Evolutionary conservation across 2,888 invertebrate species (phyloP), one percentile per base, ranked within the genome.

Genomic region (Hyppa rectilinea): DNA sequence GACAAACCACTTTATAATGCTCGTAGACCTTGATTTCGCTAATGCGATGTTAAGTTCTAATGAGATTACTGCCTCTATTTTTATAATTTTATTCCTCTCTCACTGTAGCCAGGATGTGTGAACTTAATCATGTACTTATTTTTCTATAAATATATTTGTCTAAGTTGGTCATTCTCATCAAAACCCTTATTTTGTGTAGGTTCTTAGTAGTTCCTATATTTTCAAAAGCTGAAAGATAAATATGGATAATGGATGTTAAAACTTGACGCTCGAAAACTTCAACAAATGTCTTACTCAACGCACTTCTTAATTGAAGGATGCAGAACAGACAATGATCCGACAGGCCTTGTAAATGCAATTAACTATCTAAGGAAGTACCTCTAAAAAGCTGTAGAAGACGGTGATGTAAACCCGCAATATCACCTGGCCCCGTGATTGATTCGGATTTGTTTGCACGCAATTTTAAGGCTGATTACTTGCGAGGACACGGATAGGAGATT

Each of bases 1-100:
- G 84, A 86, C 87, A 85, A 87, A 86, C 85, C 82, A 83, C 86
- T 88, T 85, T 82, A 85, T 85, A 82, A 79, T 81, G 82, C 74
- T 76, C 80, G 71, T 63, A 67, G 75, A 83, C 83, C 85, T 85
- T 85, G 85, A 83, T 85, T 83, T 83, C 38, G 71, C 80, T 78
- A 80, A 84, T 82, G 70, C 70, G 64, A 70, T 67, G 63, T 68
- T 59, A 71, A 55, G 63, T 72, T 72, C 56, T 74, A 81, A 82
- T 83, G 29, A 80, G 69, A 66, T 79, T 74, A 60, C 45, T 56
- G 14, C 47, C 55, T 70, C 49, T 52, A 55, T 52, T 49, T 68
- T 76, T 64, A 47, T 77, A 47, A 63, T 40, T 53, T 38, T 71
- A 61, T 45, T 50, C 12, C 31, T n/a, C 7, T 50, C 9, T 12